A percentile compares a stretch with the other conserved stretches of the same genome.
phyloP scores from a whole-genome alignment of 2,888 invertebrate genomes.

The Limnephilus auricula region DNA sequence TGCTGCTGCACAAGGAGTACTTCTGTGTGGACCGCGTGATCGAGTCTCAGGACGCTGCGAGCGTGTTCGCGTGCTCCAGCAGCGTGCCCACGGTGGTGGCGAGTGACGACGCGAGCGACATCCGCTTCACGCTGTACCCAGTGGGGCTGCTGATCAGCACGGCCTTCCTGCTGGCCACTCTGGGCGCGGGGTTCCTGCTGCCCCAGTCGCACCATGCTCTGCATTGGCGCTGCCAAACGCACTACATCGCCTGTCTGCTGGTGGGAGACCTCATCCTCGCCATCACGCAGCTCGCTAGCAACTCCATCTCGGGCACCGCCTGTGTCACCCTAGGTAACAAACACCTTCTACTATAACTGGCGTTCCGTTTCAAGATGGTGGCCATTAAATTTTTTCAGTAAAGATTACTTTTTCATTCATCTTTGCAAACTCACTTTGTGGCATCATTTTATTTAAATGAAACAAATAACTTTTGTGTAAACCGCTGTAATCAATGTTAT shows the following conservation, averaged over 20 bases:
- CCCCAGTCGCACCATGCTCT: constrained; percentile 91
- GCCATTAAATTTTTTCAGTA: too few species aligned
- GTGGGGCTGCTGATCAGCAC: constrained; percentile 88
- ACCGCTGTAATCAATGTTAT: too few species aligned
- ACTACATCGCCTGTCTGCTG: constrained; percentile 90
- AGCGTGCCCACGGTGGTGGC: constrained; percentile 72
- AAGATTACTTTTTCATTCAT: too few species aligned
- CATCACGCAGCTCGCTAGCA: constrained; percentile 84
- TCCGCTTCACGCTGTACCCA: constrained; percentile 86
- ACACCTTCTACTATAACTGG: constrained; percentile 64
- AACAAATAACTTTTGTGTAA: too few species aligned
- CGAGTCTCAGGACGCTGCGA: constrained; percentile 74
- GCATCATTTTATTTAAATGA: too few species aligned
- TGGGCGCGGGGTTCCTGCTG: constrained; percentile 87
- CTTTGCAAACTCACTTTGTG: too few species aligned
- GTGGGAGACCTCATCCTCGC: constrained; percentile 89
- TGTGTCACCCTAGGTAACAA: constrained; percentile 85
- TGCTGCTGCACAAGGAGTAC: constrained; percentile 71
- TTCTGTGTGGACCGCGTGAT: constrained; percentile 75
- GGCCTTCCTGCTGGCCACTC: constrained; percentile 88
- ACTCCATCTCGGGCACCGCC: constrained; percentile 78
- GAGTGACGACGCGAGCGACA: constrained; percentile 69
- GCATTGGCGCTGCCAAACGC: constrained; percentile 93
- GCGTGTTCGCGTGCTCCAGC: constrained; percentile 81
- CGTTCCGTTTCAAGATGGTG: too few species aligned